Evolutionary conservation across 2,113 vertebrate species (phyloP), one percentile per base, ranked within the genome.

Genomic region (Alethe diademata): DNA sequence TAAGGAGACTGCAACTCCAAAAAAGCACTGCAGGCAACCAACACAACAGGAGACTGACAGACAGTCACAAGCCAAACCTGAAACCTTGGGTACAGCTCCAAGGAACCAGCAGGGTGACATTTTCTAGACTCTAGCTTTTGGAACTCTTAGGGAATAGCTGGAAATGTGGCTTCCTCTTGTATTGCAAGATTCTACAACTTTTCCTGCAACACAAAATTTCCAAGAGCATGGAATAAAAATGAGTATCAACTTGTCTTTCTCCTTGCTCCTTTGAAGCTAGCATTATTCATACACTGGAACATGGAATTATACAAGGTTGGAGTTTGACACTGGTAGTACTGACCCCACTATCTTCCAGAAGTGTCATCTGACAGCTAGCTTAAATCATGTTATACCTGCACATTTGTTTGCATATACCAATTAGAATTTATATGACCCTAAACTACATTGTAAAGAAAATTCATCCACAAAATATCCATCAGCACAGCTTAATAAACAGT

Each of bases 381-480:
- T 69, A 76, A 86, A 85, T 82, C 54, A 85, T 58, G 24, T 78
- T 67, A 65, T 85, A 89, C 31, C 36, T 74, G 19, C 78, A 70
- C 36, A 57, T 81, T 69, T 91, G 67, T 90, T 92, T 91, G 67
- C 8, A 3, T 69, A 40, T 50, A 51, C 16, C 73, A 53, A 42
- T 71, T 83, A 93, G 51, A 80, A 82, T 82, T 70, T 92, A 86
- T 76, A 92, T 51, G 84, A 66, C 48, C 40, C 48, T 71, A 80
- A 80, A 71, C 28, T 78, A 38, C 62, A 90, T 9, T 81, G 48
- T 80, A 88, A 80, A 78, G 80, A 74, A 86, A 92, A 64, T 88
- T 88, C 60, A 92, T 20, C 47, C 76, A 89, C 79, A 88, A 93
- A 88, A 92, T 81, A 84, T 48, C 83, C 60, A 78, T 65, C 85